Evolutionary conservation across 2,888 invertebrate species (phyloP).

Genomic region (Drosophila infuscata): DNA sequence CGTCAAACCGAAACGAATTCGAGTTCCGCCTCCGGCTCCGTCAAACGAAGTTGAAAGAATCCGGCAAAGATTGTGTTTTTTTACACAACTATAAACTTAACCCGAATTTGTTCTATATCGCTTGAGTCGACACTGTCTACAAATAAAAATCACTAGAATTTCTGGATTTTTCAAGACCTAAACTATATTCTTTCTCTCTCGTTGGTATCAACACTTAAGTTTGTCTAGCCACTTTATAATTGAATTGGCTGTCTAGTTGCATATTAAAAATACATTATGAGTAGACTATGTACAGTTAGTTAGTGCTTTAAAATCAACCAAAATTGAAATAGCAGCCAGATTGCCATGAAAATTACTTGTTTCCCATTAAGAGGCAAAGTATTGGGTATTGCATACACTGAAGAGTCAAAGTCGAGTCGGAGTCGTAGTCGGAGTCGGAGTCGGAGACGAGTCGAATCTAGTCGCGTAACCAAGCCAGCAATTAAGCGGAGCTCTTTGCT

Average conservation of each 20-base stretch:
- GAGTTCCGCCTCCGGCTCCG: too few species aligned
- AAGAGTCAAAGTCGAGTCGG: not conserved
- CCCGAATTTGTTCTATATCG: not conserved
- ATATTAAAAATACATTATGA: slow-evolving; percentile 10
- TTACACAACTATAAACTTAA: not conserved
- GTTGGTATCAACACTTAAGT: not conserved
- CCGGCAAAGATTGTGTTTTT: fast-evolving
- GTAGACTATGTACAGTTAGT: not conserved
- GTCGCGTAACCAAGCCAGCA: slow-evolving; percentile 40
- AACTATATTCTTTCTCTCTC: not conserved
- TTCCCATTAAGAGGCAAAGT: slow-evolving; percentile 28
- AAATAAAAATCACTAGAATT: not conserved
- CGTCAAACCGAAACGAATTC: too few species aligned
- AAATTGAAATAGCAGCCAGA: not conserved
- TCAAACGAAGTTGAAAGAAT: not conserved
- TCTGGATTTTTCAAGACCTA: not conserved
- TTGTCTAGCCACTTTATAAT: not conserved
- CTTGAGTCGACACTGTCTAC: not conserved
- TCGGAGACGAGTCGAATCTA: not conserved
- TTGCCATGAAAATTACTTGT: slow-evolving; percentile 38
- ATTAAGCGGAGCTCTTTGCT: slow-evolving; percentile 40
- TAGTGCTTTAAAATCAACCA: not conserved
- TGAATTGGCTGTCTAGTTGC: not conserved
- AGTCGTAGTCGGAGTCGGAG: slow-evolving; percentile 1
- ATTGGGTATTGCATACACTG: not conserved